Evolutionary conservation across 2,888 invertebrate genomes (phyloP).

Genomic region (Nematopogon swammerdamellus): DNA sequence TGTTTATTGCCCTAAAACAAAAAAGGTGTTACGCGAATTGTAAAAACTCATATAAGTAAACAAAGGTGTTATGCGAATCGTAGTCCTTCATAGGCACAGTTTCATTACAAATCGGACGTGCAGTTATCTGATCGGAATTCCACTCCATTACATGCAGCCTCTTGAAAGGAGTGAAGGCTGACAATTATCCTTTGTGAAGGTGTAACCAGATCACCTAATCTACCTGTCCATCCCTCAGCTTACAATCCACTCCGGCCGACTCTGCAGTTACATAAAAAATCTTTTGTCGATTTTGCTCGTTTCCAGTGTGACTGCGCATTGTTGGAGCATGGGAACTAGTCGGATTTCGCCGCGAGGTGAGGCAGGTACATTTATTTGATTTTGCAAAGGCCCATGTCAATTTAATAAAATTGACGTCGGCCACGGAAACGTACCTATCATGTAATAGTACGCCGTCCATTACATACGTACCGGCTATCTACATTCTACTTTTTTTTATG

Average conservation of each 20-base stretch:
- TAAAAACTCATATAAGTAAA: too few relatives aligned
- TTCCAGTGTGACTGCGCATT: slow-evolving; percentile 1
- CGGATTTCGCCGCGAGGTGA: background rate
- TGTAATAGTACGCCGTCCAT: too few relatives aligned
- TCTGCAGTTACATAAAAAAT: background rate
- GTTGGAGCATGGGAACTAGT: slow-evolving; percentile 8
- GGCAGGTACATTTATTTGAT: background rate
- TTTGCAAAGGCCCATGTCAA: too few relatives aligned
- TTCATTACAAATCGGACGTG: too few relatives aligned
- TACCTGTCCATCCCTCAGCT: slow-evolving; percentile 38
- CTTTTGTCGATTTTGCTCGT: slow-evolving; percentile 5
- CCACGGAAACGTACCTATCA: too few relatives aligned
- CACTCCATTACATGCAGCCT: slow-evolving; percentile 3
- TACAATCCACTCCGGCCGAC: slow-evolving; percentile 19
- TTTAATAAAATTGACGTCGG: background rate
- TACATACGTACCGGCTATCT: too few relatives aligned
- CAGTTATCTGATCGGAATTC: background rate
- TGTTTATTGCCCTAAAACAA: too few relatives aligned
- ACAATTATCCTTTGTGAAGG: slow-evolving; percentile 22
- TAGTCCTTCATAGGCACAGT: too few relatives aligned
- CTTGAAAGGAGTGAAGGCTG: slow-evolving; percentile 37
- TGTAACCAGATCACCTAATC: slow-evolving; percentile 43
- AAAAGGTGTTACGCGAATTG: too few relatives aligned
- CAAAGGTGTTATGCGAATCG: too few relatives aligned
- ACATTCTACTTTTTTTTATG: too few relatives aligned